Percentiles rank a stretch among this genome's conserved stretches.
phyloP scores from a whole-genome alignment of 2,113 vertebrate genomes.

The Ctenodactylus gundi region DNA sequence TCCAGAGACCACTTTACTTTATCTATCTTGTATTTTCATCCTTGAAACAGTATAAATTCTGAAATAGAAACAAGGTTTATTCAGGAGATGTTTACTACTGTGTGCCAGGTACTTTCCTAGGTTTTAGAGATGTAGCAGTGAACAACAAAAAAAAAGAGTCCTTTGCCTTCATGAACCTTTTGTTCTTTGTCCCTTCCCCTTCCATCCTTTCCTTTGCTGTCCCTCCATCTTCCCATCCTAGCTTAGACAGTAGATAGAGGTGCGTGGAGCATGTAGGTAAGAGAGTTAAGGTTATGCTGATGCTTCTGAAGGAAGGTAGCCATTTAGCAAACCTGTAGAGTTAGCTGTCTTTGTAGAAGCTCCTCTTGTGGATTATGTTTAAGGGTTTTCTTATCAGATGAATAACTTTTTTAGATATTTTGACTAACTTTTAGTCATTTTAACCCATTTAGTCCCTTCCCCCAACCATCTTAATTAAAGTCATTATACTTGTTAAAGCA shows the following conservation, averaged over 20 bases:
- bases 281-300: background rate
- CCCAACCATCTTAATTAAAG: too few species aligned
- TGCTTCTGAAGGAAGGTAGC: background rate
- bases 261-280: background rate
- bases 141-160: background rate
- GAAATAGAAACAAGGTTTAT: conserved; percentile 51
- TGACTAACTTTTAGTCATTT: background rate
- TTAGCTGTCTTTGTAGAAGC: conserved; percentile 33
- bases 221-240: background rate
- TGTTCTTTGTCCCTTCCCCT: background rate
- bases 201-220: background rate
- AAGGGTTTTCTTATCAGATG: background rate
- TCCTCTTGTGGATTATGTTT: conserved; percentile 15
- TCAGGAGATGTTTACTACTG: background rate
- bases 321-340: background rate
- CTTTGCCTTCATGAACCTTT: background rate
- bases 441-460: background rate
- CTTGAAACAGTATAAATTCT: conserved; percentile 34
- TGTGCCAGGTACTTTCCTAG: background rate
- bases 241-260: background rate
- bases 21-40: conserved; percentile 35
- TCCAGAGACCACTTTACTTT: background rate
- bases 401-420: background rate
- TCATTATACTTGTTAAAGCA: conserved; percentile 1
- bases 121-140: background rate